Base-by-base conservation (phyloP, 2,888 invertebrate genomes). In the Drosophila vallismaia region DNA sequence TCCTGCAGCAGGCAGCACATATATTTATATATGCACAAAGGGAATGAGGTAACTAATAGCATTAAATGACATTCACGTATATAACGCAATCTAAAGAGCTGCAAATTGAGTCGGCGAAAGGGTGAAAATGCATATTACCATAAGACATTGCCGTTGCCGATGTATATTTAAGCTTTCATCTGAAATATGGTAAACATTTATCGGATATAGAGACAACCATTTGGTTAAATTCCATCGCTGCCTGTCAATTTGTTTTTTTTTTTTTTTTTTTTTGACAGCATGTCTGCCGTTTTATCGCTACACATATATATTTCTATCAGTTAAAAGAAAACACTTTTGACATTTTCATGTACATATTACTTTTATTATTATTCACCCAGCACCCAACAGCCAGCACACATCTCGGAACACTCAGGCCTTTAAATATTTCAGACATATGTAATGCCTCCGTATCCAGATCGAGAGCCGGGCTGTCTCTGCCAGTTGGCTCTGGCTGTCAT, bases 271-370 rank as follows among this genome's bases (percentile, higher is more conserved):
- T 58, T 58, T 57, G 46, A 40, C 58, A 48, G 46, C 38, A 48
- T 24, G 26, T 62, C 12, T 45, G 14, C 29, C 63, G 31, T 45
- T 63, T 62, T 62, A 63, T 62, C 63, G 63, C 28, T 28, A 33
- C 19, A 19, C 14, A 14, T 28, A 28, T 28, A 5, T 58, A 42
- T 52, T 73, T 66, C 71, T 58, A 74, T 63, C 66, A 69, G 66
- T 75, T 63, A 38, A 52, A 40, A 52, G 63, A 42, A 45, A 63
- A 46, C 8, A 69, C 77, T 67, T 58, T 69, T 36, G 74, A 71
- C 71, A 76, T 77, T 58, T 76, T 63, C 64, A 74, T 69, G 56
- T 70, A n/a, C n/a, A n/a, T n/a, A 40, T 44, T 54, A 53, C 75
- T 48, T 58, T 51, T 56, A 59, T 59, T 58, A 26, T 40, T 19